Base-by-base conservation (phyloP, 2,113 vertebrate genomes). In the Naja naja region DNA sequence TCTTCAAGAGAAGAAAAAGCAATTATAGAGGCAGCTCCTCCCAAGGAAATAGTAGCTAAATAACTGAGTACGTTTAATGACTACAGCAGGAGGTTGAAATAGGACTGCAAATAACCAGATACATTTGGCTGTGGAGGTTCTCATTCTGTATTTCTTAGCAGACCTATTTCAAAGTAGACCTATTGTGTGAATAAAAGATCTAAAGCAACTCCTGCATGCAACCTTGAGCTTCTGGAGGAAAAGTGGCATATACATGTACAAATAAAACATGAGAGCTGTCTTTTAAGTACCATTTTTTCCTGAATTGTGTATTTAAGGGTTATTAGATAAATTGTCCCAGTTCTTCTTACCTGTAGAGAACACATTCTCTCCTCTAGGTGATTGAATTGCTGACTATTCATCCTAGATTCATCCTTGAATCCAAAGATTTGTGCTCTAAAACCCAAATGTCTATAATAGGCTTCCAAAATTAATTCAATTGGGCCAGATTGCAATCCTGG, bases 301-400 rank as follows among this genome's bases (percentile, higher is more conserved):
- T 64, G 55, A 9, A 8, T 86, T 87, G 95, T 95, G 94, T 88
- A 43, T 95, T 94, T 94, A 53, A 81, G n/a, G 34, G 20, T 91
- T 95, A 91, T 91, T 94, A 93, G 96, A 94, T 92, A 95, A 94
- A 92, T 95, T 89, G 94, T 94, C 88, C 14, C 93, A 89, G 94
- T 93, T 89, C 93, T 92, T 95, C 8, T 2, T 69, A 90, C 92
- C 60, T 39, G 18, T 81, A 39, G 6, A 81, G 34, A 81, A 81
- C 2, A 81, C 34, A 34, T 81, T 7, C n/a, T 81, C 18, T 81
- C 69, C n/a, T 39, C 34, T 81, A 81, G 34, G 34, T 81, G 16
- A 16, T 81, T 81, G 22, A 43, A 34, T n/a, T 34, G 14, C 64
- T 74, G n/a, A 39, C 7, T 20, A 22, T 69, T 69, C 69, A 81